Evolutionary conservation across 1,140 invertebrate genomes (phyloP).

Genomic region (Eulimnadia texana): DNA sequence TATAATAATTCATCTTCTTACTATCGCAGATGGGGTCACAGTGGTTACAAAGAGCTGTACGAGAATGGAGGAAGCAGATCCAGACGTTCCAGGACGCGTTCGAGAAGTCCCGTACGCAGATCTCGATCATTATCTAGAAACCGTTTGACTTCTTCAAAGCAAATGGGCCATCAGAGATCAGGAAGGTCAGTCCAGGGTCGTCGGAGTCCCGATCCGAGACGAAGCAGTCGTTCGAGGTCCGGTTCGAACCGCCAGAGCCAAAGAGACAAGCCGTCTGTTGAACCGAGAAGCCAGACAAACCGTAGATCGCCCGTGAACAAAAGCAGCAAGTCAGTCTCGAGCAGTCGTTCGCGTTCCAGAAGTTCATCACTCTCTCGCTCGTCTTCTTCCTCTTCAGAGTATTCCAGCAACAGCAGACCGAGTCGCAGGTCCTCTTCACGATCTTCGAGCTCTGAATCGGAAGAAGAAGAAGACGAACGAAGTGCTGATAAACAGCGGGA

Average conservation of each 20-base stretch:
- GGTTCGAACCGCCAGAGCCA: background rate
- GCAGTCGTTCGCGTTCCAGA: slow-evolving; percentile 2
- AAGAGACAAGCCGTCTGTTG: slow-evolving; percentile 2
- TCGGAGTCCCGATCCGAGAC: background rate
- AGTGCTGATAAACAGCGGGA: slow-evolving; percentile 1
- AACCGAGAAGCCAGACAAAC: background rate
- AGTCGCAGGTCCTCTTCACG: background rate
- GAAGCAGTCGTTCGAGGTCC: slow-evolving; percentile 2
- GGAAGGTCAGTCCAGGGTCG: background rate
- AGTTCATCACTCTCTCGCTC: slow-evolving; percentile 6
- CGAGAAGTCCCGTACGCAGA: background rate
- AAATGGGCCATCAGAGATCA: background rate
- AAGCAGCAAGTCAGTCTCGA: background rate
- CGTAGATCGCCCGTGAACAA: background rate
- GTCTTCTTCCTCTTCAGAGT: slow-evolving; percentile 4
- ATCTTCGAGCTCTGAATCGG: slow-evolving; percentile 5
- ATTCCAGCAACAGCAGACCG: background rate
- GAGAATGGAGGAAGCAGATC: slow-evolving; percentile 26
- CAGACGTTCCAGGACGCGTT: slow-evolving; percentile 10
- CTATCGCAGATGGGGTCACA: slow-evolving; percentile 30
- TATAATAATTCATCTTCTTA: too few species aligned
- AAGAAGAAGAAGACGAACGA: background rate
- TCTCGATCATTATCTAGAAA: slow-evolving; percentile 5
- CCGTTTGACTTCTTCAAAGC: background rate
- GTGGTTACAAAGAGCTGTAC: slow-evolving; percentile 30